These are phyloP conservation scores for Sogatella furcifera DNA, from an alignment of 1,140 invertebrate genomes.

Conservation along the genomic window DNA sequence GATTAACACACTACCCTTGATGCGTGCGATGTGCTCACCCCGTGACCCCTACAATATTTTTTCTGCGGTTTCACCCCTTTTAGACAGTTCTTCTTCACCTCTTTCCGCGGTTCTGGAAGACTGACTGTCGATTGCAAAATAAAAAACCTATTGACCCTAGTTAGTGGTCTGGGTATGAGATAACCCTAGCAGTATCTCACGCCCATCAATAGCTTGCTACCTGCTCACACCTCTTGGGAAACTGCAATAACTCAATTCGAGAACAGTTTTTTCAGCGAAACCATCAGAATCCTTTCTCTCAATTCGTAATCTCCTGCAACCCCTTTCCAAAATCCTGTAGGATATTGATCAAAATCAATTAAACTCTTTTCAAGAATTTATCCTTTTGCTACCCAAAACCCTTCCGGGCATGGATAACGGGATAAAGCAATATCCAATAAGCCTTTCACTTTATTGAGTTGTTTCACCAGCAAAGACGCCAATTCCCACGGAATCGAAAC, in stretches of 20 bases:
- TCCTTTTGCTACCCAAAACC: neutral
- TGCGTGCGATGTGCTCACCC: neutral
- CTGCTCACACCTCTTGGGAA: neutral
- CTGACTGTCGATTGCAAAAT: no score
- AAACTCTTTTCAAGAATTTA: neutral
- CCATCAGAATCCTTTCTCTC: neutral
- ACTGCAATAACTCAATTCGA: neutral
- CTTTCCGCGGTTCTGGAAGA: conserved; percentile 1
- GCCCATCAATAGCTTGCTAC: neutral
- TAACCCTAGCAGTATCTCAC: no score
- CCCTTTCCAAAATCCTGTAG: neutral
- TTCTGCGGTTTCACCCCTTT: neutral
- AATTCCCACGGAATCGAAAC: no score
- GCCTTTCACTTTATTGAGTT: no score
- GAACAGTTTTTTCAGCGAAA: neutral
- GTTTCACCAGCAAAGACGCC: no score
- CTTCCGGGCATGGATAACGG: no score
- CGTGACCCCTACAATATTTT: neutral
- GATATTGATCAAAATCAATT: conserved; percentile 1
- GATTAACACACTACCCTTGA: neutral
- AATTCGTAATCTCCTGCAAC: neutral
- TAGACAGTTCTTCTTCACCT: neutral
- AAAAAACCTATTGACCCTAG: no score
- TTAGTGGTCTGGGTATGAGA: no score
- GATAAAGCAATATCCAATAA: no score